A percentile compares a stretch with the other conserved stretches of the same genome.
Conservation (phyloP, 2,797 vertebrate genomes). For the Girardinus metallicus region DNA sequence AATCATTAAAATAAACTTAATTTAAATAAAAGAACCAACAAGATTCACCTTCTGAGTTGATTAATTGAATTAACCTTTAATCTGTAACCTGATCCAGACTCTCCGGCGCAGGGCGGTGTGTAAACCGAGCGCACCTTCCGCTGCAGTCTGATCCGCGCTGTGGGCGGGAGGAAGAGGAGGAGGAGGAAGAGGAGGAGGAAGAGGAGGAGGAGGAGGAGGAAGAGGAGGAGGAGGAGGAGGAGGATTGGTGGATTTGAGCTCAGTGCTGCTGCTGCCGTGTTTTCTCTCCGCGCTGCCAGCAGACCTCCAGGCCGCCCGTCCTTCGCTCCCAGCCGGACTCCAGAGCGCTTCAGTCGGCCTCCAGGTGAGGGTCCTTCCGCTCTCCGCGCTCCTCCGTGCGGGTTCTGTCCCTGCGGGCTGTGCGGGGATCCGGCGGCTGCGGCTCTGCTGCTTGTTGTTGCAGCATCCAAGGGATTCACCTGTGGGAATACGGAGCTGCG, state of each 20-base stretch:
- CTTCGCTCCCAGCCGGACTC: conserved; percentile 57
- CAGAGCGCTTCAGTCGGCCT: conserved; percentile 44
- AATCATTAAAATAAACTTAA: background rate
- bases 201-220: conserved; percentile 22
- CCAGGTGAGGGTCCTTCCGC: conserved; percentile 57
- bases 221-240: conserved; percentile 36
- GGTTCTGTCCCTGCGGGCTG: background rate
- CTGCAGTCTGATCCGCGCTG: conserved; percentile 56
- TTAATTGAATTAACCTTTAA: background rate
- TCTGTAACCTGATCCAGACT: background rate
- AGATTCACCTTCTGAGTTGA: background rate
- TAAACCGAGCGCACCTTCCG: conserved; percentile 37
- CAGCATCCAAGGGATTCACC: background rate
- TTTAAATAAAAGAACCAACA: background rate
- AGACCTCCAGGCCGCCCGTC: conserved; percentile 40
- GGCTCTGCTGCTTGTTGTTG: background rate
- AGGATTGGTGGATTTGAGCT: conserved; percentile 50
- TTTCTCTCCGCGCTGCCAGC: conserved; percentile 44
- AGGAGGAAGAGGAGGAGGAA: conserved; percentile 51
- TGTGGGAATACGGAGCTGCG: background rate
- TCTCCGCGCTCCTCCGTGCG: too few relatives aligned
- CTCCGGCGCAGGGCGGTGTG: fast-evolving
- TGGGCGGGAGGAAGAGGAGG: conserved; percentile 2
- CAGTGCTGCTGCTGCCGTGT: conserved; percentile 42
- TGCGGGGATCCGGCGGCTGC: conserved; percentile 2